Evolutionary conservation across 2,113 vertebrate genomes (phyloP).

Genomic region (Tachysurus vachellii): DNA sequence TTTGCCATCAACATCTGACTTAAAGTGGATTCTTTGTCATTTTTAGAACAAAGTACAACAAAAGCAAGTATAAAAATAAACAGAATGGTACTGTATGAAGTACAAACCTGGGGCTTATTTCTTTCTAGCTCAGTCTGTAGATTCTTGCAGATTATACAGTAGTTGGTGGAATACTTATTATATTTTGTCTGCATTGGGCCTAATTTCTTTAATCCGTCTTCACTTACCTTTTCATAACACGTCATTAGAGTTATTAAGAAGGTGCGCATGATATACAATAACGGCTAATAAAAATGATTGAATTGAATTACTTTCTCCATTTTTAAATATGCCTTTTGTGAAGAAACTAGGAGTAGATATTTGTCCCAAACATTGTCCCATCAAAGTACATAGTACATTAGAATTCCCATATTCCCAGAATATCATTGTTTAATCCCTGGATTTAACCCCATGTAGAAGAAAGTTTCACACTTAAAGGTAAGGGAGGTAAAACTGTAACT

Average conservation of each 20-base stretch:
- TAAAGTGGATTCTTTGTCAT: not conserved
- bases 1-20: not conserved
- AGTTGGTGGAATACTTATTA: not conserved
- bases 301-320: not conserved
- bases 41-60: not conserved
- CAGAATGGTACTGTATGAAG: not conserved
- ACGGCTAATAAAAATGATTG: not conserved
- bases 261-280: not conserved
- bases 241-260: not conserved
- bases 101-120: not conserved
- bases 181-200: not conserved
- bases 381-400: not conserved
- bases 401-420: too few relatives aligned
- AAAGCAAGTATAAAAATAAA: not conserved
- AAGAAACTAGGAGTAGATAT: not conserved
- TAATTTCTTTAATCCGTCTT: not conserved
- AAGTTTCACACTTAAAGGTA: too few relatives aligned
- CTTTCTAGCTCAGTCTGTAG: not conserved
- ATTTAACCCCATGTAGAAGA: too few relatives aligned
- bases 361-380: not conserved
- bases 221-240: not conserved
- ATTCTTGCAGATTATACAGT: not conserved
- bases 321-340: not conserved
- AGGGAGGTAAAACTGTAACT: too few relatives aligned
- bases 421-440: too few relatives aligned